These are phyloP conservation scores for Microtus montanus DNA, from an alignment of 2,113 vertebrate species.

Conservation along the genomic window DNA sequence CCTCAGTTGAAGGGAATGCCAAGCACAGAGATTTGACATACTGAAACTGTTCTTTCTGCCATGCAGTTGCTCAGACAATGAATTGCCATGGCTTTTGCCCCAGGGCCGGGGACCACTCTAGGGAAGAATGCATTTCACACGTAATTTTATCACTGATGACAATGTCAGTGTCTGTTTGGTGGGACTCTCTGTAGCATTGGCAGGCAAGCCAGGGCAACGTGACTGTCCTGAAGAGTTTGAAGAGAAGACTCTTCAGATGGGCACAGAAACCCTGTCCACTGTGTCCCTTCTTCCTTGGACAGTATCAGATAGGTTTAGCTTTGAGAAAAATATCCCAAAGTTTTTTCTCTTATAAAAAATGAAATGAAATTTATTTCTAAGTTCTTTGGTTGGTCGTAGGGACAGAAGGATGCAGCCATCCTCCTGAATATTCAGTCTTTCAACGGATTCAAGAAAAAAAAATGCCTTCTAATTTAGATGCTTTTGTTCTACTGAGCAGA, in stretches of 20 bases:
- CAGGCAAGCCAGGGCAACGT: neutral
- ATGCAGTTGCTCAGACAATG: neutral
- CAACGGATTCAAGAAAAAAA: neutral
- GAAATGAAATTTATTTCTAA: conserved; percentile 31
- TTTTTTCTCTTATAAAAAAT: neutral
- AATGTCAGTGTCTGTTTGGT: neutral
- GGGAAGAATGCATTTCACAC: neutral
- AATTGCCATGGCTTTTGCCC: conserved; percentile 4
- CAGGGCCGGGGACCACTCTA: neutral
- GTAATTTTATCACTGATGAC: neutral
- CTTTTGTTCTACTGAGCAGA: conserved; percentile 31
- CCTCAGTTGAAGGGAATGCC: neutral
- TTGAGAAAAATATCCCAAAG: neutral
- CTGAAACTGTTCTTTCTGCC: neutral
- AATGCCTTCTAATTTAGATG: neutral
- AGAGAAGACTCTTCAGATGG: neutral
- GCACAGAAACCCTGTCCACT: neutral
- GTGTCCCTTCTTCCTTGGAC: neutral
- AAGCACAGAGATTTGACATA: neutral
- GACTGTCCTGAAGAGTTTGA: neutral
- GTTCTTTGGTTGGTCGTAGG: conserved; percentile 9
- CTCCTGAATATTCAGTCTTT: neutral
- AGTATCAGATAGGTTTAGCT: neutral
- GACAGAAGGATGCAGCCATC: neutral
- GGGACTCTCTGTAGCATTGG: neutral